These are phyloP conservation scores for Tokudaia muenninki DNA, from an alignment of 2,797 vertebrate species.

Conservation along the genomic window DNA sequence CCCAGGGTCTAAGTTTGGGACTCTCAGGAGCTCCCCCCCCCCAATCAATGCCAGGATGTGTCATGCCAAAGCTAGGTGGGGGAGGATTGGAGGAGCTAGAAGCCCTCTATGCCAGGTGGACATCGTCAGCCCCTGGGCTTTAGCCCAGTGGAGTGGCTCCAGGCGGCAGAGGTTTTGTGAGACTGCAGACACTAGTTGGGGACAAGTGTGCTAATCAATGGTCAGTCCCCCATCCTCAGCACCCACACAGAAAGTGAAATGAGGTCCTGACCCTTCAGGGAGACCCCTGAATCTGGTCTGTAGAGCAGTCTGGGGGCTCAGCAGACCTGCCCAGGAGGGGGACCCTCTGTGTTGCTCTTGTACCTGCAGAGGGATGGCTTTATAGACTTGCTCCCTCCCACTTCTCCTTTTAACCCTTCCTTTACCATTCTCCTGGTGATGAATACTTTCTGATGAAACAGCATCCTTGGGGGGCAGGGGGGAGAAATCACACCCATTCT, in stretches of 20 bases:
- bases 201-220: background rate
- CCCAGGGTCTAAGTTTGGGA: background rate
- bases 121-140: background rate
- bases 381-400: rapidly evolving
- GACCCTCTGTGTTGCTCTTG: background rate
- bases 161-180: background rate
- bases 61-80: background rate
- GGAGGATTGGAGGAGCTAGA: background rate
- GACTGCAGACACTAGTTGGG: background rate
- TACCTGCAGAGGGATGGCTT: no score
- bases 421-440: rapidly evolving
- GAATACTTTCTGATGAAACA: background rate
- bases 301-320: rapidly evolving
- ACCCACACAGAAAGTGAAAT: rapidly evolving
- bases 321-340: background rate
- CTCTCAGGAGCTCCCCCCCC: background rate
- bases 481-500: no score
- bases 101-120: background rate
- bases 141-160: background rate
- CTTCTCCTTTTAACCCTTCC: background rate
- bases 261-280: background rate
- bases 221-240: background rate
- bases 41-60: background rate
- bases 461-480: background rate
- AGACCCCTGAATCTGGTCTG: background rate